A percentile compares a stretch with the other conserved stretches of the same genome.
These are phyloP conservation scores for Sphinx pinastri DNA, from an alignment of 2,888 invertebrate genomes.

Conservation along the genomic window DNA sequence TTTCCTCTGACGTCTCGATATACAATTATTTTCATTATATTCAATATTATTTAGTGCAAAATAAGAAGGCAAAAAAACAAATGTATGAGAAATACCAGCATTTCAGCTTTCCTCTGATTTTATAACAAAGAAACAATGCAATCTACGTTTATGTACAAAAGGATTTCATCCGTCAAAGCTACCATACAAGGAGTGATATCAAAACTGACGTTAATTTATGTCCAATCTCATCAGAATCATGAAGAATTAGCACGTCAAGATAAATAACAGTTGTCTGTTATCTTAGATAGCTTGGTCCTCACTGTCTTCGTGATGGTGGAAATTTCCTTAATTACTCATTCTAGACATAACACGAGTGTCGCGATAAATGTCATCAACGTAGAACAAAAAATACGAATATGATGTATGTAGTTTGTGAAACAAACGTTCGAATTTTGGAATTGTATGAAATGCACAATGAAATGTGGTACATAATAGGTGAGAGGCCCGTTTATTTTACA, in stretches of 20 bases:
- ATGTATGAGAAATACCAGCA: neutral
- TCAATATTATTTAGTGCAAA: neutral
- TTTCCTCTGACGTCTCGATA: no score
- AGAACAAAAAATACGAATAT: neutral
- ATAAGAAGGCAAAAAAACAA: neutral
- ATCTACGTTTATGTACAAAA: conserved; percentile 3
- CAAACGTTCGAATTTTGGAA: no score
- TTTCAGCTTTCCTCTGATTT: neutral
- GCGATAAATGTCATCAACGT: neutral
- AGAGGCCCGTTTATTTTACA: no score
- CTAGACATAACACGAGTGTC: neutral
- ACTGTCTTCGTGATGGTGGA: conserved; percentile 20
- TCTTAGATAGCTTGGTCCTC: conserved; percentile 23
- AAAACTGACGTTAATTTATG: conserved; percentile 31
- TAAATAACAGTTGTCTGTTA: conserved; percentile 35
- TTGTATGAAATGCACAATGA: no score
- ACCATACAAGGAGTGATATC: conserved; percentile 20
- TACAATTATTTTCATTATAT: neutral
- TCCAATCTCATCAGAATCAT: conserved; percentile 32
- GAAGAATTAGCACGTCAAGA: conserved; percentile 38
- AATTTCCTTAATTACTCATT: conserved; percentile 25
- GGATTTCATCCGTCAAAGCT: conserved; percentile 10
- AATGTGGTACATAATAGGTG: no score
- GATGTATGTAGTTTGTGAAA: no score
- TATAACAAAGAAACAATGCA: conserved; percentile 32